Evolutionary conservation across 2,113 vertebrate genomes (phyloP).

Genomic region (Halcyon senegalensis): DNA sequence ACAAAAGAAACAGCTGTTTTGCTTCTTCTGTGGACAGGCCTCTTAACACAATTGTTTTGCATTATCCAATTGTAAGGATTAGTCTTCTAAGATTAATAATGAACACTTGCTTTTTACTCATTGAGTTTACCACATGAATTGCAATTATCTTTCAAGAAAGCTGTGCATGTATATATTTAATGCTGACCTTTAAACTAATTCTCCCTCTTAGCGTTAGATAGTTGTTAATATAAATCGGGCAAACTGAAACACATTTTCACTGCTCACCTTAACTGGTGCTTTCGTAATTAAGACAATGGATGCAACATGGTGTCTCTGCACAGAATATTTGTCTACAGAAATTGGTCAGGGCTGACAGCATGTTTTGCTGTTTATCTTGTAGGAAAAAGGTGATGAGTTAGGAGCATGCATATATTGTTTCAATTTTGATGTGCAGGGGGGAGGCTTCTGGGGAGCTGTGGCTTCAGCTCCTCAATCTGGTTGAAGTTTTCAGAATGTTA

Average conservation of each 20-base stretch:
- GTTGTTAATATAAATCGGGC: background rate
- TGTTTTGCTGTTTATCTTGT: background rate
- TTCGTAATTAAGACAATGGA: background rate
- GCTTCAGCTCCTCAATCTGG: background rate
- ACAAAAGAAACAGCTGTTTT: conserved; percentile 55
- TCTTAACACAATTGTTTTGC: background rate
- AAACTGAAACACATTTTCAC: background rate
- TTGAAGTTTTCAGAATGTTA: background rate
- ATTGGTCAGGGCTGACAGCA: background rate
- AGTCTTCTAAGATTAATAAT: background rate
- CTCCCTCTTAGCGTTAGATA: background rate
- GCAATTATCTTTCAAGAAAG: background rate
- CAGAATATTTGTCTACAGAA: background rate
- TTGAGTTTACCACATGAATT: background rate
- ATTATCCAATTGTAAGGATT: background rate
- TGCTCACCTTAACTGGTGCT: background rate
- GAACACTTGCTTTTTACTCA: background rate
- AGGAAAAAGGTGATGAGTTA: background rate
- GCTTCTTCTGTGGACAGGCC: background rate
- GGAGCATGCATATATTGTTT: background rate
- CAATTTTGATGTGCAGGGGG: background rate
- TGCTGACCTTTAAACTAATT: background rate
- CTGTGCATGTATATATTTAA: background rate
- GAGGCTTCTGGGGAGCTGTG: background rate
- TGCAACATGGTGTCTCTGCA: fast-evolving